Evolutionary conservation across 2,797 vertebrate species (phyloP).

Genomic region (Anabacerthia variegaticeps): DNA sequence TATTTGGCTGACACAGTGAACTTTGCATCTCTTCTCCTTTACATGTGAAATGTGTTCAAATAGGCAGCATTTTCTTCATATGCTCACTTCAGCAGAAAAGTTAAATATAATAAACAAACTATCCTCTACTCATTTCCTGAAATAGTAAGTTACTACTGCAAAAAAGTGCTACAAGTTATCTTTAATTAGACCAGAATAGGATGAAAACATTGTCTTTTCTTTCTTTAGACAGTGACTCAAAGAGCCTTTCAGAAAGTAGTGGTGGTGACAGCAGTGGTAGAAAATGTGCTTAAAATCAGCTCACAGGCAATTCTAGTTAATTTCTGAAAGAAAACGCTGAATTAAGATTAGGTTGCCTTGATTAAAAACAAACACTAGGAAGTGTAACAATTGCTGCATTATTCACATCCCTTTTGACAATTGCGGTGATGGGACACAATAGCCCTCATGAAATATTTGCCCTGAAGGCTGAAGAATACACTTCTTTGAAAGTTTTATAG

Average conservation of each 20-base stretch:
- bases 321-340: background rate
- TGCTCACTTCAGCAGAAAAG: background rate
- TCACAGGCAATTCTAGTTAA: background rate
- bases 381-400: background rate
- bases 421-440: accelerated
- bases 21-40: background rate
- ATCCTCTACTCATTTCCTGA: background rate
- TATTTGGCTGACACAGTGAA: background rate
- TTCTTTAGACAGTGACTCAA: background rate
- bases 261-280: background rate
- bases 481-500: background rate
- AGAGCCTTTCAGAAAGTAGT: background rate
- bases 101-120: background rate
- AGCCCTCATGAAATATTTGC: background rate
- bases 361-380: background rate
- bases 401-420: background rate
- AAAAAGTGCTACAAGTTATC: background rate
- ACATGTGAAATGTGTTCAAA: background rate
- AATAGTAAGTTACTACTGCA: background rate
- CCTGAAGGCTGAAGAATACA: background rate
- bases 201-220: background rate
- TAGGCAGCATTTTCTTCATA: background rate
- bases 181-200: background rate
- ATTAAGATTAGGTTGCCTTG: background rate
- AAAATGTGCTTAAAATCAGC: background rate